A percentile compares a stretch with the other conserved stretches of the same genome.
phyloP scores from a whole-genome alignment of 2,888 invertebrate species.

The Thyatira batis region DNA sequence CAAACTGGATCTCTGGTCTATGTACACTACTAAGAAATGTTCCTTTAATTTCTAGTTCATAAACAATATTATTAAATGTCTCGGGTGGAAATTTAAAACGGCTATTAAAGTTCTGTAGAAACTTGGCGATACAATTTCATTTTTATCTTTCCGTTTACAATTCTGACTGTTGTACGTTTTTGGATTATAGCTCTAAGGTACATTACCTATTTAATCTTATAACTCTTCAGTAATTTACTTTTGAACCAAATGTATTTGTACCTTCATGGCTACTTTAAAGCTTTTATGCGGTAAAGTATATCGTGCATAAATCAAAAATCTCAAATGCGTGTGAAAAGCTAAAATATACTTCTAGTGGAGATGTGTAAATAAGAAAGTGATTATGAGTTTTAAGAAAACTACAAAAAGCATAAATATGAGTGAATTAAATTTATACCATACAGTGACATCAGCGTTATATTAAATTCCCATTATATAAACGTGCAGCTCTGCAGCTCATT shows the following conservation, averaged over 20 bases:
- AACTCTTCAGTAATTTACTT: too few relatives aligned
- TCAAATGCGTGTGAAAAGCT: too few relatives aligned
- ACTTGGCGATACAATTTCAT: not conserved
- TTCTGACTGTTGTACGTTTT: not conserved
- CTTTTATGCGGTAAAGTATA: too few relatives aligned
- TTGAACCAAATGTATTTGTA: too few relatives aligned
- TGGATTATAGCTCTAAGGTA: not conserved
- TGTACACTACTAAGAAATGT: not conserved
- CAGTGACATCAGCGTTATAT: not conserved
- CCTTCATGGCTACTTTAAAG: too few relatives aligned
- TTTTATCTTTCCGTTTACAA: not conserved
- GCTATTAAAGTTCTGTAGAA: not conserved
- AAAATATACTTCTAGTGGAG: too few relatives aligned
- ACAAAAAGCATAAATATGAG: too few relatives aligned
- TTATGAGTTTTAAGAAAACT: too few relatives aligned
- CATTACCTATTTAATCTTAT: too few relatives aligned
- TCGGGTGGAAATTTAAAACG: not conserved
- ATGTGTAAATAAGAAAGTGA: too few relatives aligned
- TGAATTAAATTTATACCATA: too few relatives aligned
- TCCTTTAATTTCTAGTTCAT: not conserved
- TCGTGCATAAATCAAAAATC: too few relatives aligned
- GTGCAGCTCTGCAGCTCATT: not conserved
- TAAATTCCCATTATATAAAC: not conserved
- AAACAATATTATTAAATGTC: not conserved
- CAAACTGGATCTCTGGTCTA: not conserved